Conservation (phyloP, 2,888 invertebrate species). For the Sialis lutaria region DNA sequence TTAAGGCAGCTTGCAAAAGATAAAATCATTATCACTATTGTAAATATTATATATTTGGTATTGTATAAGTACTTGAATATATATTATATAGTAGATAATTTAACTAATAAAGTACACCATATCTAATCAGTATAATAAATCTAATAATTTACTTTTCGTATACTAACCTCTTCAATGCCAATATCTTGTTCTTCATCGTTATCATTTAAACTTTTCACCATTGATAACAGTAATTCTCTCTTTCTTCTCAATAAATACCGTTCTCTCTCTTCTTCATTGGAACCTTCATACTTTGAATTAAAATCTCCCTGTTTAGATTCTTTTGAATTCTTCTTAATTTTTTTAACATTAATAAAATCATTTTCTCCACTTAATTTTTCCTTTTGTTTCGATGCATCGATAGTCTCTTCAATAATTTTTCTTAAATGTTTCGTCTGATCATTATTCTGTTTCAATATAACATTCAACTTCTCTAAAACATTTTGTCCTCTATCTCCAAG, state of each 20-base stretch:
- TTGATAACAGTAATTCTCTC: slow-evolving; percentile 32
- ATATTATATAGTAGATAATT: no score
- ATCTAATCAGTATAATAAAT: no score
- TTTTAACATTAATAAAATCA: slow-evolving; percentile 25
- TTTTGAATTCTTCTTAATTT: slow-evolving; percentile 13
- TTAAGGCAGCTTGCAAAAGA: no score
- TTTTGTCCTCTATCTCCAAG: slow-evolving; percentile 38
- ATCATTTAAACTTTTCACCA: slow-evolving; percentile 30
- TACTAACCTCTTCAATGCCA: slow-evolving; percentile 42
- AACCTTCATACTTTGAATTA: background rate
- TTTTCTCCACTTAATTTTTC: slow-evolving; percentile 19
- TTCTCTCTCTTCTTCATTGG: slow-evolving; percentile 15
- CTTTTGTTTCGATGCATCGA: background rate
- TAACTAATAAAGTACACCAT: no score
- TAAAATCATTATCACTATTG: no score
- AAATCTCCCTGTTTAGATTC: slow-evolving; percentile 24
- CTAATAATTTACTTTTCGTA: background rate
- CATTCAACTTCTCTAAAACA: slow-evolving; percentile 35
- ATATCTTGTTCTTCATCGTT: slow-evolving; percentile 41
- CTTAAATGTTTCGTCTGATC: slow-evolving; percentile 1
- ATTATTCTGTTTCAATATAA: slow-evolving; percentile 15
- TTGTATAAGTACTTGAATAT: no score
- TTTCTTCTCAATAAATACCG: slow-evolving; percentile 22
- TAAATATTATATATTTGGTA: no score
- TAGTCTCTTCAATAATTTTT: background rate